Evolutionary conservation across 2,797 vertebrate species (phyloP).

Genomic region (Petrocephalus sullivani): DNA sequence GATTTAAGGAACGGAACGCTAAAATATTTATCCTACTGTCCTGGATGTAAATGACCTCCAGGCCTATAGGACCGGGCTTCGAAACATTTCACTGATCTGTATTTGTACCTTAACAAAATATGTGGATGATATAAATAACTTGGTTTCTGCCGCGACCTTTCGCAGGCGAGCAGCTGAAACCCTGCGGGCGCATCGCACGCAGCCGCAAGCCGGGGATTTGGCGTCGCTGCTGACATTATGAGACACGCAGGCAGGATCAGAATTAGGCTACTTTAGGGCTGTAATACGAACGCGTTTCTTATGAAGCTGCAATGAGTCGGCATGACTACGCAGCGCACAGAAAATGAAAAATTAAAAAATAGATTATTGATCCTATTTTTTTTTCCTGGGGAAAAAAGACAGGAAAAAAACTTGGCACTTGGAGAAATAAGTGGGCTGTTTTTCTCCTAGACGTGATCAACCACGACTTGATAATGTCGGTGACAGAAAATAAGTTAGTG

Average conservation of each 20-base stretch:
- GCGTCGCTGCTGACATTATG: not conserved
- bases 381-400: not conserved
- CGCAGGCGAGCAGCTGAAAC: not conserved
- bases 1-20: not conserved
- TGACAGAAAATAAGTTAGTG: not conserved
- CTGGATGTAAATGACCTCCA: not conserved
- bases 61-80: not conserved
- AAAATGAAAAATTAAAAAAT: not conserved
- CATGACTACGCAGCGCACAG: not conserved
- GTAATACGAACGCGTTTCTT: not conserved
- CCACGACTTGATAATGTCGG: not conserved
- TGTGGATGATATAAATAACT: not conserved
- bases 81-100: not conserved
- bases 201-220: not conserved
- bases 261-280: not conserved
- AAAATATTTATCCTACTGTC: not conserved
- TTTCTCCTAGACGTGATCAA: not conserved
- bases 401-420: not conserved
- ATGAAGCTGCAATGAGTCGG: not conserved
- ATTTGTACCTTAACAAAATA: not conserved
- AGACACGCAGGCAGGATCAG: not conserved
- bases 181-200: not conserved
- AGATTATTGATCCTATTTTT: not conserved
- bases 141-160: not conserved
- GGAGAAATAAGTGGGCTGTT: not conserved